Conservation (phyloP, 2,113 vertebrate species). For the Oncorhynchus keta region DNA sequence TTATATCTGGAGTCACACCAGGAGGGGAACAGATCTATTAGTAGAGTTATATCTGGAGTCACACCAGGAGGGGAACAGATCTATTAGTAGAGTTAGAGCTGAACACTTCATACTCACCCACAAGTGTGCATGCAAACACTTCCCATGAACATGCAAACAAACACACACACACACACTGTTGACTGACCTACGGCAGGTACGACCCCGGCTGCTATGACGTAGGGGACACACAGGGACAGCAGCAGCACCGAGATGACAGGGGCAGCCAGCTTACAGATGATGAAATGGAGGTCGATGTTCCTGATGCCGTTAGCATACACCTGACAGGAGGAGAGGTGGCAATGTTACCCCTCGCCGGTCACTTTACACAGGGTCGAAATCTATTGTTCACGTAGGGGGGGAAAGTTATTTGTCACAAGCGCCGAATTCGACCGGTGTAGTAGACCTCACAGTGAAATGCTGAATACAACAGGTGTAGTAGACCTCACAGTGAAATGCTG, state of each 20-base stretch:
- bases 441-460: too few species aligned
- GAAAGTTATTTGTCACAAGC: too few species aligned
- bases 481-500: too few species aligned
- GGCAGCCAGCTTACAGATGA: slow-evolving; percentile 91
- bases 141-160: slow-evolving; percentile 51
- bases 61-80: too few species aligned
- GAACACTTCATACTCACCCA: too few species aligned
- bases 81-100: too few species aligned
- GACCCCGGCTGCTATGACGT: slow-evolving; percentile 88
- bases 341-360: not conserved
- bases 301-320: slow-evolving; percentile 98
- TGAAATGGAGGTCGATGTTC: slow-evolving; percentile 98
- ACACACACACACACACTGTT: slow-evolving; percentile 53
- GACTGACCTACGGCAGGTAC: slow-evolving; percentile 87
- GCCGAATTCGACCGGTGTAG: too few species aligned
- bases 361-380: not conserved
- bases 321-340: slow-evolving; percentile 47
- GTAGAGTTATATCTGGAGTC: too few species aligned
- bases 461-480: too few species aligned
- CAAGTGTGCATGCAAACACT: too few species aligned
- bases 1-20: too few species aligned
- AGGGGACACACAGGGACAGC: slow-evolving; percentile 92
- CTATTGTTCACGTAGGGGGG: not conserved
- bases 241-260: slow-evolving; percentile 93
- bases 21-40: too few species aligned